Conservation (phyloP, 2,888 invertebrate genomes). For the Tryphoninae sp. region DNA sequence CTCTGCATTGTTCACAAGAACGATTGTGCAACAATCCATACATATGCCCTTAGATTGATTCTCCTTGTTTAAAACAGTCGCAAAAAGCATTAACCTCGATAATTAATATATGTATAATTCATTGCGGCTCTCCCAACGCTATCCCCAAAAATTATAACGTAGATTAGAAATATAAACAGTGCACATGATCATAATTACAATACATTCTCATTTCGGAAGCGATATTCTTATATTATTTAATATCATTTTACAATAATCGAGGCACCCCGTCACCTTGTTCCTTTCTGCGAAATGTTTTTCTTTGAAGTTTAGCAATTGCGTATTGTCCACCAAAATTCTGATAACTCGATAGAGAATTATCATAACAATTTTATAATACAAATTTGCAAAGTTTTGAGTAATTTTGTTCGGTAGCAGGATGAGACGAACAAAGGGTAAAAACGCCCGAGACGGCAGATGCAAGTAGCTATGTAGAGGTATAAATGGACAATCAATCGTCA, state of each 20-base stretch:
- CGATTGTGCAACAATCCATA: constrained; percentile 38
- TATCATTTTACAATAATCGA: constrained; percentile 44
- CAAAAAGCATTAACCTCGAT: constrained; percentile 25
- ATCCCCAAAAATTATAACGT: constrained; percentile 38
- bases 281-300: constrained; percentile 4
- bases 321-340: not conserved
- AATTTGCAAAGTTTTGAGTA: constrained; percentile 13
- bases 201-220: constrained; percentile 54
- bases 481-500: constrained; percentile 47
- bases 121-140: constrained; percentile 26
- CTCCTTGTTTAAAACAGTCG: constrained; percentile 24
- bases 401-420: not conserved
- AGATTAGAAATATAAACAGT: constrained; percentile 46
- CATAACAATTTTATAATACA: constrained; percentile 29
- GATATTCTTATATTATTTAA: constrained; percentile 29
- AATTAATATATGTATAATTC: constrained; percentile 19
- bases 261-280: constrained; percentile 15
- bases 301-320: not conserved
- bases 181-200: constrained; percentile 55
- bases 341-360: constrained; percentile 9
- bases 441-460: constrained; percentile 17
- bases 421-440: constrained; percentile 19
- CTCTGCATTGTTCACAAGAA: constrained; percentile 19
- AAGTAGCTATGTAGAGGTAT: constrained; percentile 27
- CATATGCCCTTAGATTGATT: constrained; percentile 27